These are phyloP conservation scores for Antedon mediterranea DNA, from an alignment of 53 echinoderm and acorn worm genomes.

Conservation along the genomic window DNA sequence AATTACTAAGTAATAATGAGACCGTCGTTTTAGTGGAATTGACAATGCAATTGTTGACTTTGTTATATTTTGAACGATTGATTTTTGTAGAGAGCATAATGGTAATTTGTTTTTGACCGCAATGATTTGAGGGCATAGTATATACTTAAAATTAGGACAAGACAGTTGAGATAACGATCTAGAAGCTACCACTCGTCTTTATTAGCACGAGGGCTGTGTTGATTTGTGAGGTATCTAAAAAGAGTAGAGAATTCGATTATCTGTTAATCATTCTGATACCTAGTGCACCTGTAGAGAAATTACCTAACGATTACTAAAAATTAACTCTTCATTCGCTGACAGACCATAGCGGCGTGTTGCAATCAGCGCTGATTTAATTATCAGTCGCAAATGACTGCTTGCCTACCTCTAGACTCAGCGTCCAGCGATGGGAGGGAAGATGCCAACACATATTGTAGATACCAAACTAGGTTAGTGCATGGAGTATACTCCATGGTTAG, in stretches of 20 bases:
- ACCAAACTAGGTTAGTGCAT: not conserved
- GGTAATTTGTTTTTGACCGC: not conserved
- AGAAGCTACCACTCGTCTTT: not conserved
- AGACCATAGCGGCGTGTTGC: not conserved
- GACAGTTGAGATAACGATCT: not conserved
- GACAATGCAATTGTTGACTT: too few relatives aligned
- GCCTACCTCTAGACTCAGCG: not conserved
- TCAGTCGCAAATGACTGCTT: not conserved
- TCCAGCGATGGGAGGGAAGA: not conserved
- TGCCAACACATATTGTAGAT: not conserved
- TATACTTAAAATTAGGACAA: not conserved
- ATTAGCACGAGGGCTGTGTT: not conserved
- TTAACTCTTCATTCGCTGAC: not conserved
- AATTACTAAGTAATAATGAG: too few relatives aligned
- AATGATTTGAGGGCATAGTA: not conserved
- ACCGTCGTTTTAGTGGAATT: too few relatives aligned
- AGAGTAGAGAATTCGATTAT: not conserved
- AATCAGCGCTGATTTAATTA: not conserved
- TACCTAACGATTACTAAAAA: not conserved
- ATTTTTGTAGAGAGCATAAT: too few relatives aligned
- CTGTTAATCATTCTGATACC: not conserved
- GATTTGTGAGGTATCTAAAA: not conserved
- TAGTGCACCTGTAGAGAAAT: not conserved
- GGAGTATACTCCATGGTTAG: too few relatives aligned
- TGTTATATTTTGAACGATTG: too few relatives aligned